phyloP scores from a whole-genome alignment of 2,113 vertebrate genomes.

The Rhegmatorhina hoffmannsi region DNA sequence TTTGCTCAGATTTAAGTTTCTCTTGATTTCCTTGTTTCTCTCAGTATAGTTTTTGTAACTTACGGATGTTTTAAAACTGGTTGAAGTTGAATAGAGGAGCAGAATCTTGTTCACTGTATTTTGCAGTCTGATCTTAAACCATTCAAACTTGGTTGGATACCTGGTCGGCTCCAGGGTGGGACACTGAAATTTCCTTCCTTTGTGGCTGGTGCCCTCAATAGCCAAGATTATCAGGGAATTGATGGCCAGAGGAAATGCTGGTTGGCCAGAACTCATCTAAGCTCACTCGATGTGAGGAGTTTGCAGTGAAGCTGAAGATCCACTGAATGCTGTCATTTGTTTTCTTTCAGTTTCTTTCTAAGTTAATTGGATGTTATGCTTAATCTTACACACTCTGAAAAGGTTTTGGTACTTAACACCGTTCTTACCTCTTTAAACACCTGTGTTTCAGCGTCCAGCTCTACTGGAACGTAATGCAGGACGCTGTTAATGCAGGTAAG shows the following conservation, averaged over 20 bases:
- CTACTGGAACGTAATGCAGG: neutral
- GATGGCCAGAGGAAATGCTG: neutral
- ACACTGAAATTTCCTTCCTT: neutral
- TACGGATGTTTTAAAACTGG: neutral
- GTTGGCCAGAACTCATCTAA: neutral
- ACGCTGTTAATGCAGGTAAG: neutral
- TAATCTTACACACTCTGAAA: neutral
- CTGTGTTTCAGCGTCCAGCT: neutral
- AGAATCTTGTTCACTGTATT: neutral
- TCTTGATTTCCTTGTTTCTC: neutral
- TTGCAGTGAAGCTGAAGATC: neutral
- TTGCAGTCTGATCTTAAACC: neutral
- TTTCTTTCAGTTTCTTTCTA: neutral
- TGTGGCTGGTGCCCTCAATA: neutral
- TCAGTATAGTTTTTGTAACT: fast-evolving
- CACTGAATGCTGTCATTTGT: neutral
- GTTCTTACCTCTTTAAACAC: neutral
- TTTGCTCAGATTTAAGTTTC: neutral
- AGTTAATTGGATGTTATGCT: neutral
- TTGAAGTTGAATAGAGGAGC: neutral
- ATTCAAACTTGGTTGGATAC: neutral
- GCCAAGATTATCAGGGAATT: neutral
- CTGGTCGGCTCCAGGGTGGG: neutral
- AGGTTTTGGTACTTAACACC: neutral
- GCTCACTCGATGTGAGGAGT: neutral